A percentile compares a stretch with the other conserved stretches of the same genome.
These are phyloP conservation scores for Limnephilus lunatus DNA, from an alignment of 2,888 invertebrate genomes.

Conservation along the genomic window DNA sequence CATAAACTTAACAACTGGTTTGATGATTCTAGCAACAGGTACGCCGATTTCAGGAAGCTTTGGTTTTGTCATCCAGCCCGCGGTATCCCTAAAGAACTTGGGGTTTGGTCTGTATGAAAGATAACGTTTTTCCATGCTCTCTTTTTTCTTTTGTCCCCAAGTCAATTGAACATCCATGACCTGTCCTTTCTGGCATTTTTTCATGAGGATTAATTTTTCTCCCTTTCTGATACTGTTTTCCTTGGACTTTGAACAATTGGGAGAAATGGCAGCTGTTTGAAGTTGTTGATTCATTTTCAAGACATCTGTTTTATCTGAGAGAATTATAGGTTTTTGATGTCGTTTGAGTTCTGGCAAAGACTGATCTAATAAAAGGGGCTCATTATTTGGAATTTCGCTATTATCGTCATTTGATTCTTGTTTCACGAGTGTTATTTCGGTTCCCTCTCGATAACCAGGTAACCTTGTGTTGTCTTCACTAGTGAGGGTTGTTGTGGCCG, in stretches of 20 bases:
- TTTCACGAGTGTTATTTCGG: background rate
- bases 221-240: background rate
- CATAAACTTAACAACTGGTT: background rate
- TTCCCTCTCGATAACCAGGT: conserved; percentile 2
- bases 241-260: background rate
- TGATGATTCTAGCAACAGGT: background rate
- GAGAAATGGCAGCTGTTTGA: conserved; percentile 46
- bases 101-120: conserved; percentile 28
- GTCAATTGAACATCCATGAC: conserved; percentile 8
- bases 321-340: conserved; percentile 48
- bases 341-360: conserved; percentile 19
- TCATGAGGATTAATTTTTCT: background rate
- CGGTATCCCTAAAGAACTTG: background rate
- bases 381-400: background rate
- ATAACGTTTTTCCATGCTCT: background rate
- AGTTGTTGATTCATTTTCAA: conserved; percentile 48
- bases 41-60: background rate
- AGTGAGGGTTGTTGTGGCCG: background rate
- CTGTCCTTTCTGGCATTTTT: conserved; percentile 25
- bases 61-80: conserved; percentile 24
- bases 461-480: background rate
- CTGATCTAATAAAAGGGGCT: background rate
- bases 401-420: background rate
- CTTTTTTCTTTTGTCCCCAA: background rate
- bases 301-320: conserved; percentile 39